Evolutionary conservation across 1,140 invertebrate genomes (phyloP).

Genomic region (Sycobia sp.): DNA sequence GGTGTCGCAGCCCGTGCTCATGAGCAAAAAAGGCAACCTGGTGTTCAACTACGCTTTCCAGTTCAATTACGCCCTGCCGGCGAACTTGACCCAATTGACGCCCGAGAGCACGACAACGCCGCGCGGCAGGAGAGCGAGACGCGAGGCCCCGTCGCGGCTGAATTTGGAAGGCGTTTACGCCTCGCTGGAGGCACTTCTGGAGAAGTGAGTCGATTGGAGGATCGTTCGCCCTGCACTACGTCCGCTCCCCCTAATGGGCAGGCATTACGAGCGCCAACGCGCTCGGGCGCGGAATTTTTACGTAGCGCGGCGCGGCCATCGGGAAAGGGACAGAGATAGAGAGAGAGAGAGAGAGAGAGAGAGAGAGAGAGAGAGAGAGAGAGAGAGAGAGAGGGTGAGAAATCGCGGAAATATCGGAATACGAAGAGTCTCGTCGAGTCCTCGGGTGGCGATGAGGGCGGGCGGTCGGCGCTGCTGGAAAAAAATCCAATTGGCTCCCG

Average conservation of each 20-base stretch:
- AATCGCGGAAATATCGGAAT: no score
- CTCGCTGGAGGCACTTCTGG: slow-evolving; percentile 49
- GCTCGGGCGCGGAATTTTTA: background rate
- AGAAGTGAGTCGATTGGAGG: slow-evolving; percentile 54
- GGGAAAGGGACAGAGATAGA: no score
- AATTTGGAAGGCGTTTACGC: slow-evolving; percentile 51
- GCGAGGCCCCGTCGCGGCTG: slow-evolving; percentile 23
- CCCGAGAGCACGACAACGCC: slow-evolving; percentile 39
- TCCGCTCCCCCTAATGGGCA: no score
- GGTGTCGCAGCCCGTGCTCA: slow-evolving; percentile 49
- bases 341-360: no score
- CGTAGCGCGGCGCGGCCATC: no score
- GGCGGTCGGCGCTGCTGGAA: background rate
- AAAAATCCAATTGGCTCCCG: slow-evolving; percentile 14
- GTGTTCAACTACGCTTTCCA: slow-evolving; percentile 52
- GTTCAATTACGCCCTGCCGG: slow-evolving; percentile 56
- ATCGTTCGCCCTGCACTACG: no score
- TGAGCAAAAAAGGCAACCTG: slow-evolving; percentile 49
- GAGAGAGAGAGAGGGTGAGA: no score
- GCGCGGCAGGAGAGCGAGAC: slow-evolving; percentile 23
- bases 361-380: no score
- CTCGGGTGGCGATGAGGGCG: background rate
- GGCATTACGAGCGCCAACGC: no score
- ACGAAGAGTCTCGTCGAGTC: background rate
- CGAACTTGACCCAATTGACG: slow-evolving; percentile 55